These are phyloP conservation scores for Ctenicera cuprea DNA, from an alignment of 2,888 invertebrate species.

Conservation along the genomic window DNA sequence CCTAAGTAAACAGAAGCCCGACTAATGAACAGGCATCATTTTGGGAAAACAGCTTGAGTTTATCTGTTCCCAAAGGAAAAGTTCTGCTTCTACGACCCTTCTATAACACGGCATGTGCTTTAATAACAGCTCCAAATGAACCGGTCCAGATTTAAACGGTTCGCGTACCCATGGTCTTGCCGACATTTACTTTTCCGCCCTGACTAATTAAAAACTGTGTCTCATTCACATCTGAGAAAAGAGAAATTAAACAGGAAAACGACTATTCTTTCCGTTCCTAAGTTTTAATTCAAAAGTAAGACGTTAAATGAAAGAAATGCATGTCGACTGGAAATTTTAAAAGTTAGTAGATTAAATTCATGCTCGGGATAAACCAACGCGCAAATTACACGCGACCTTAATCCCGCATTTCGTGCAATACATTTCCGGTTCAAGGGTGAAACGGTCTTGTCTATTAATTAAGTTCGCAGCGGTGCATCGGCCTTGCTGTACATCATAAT, in stretches of 20 bases:
- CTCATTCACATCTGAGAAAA: slow-evolving; percentile 9
- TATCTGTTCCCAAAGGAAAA: slow-evolving; percentile 39
- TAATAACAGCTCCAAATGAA: slow-evolving; percentile 34
- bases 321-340: too few relatives aligned
- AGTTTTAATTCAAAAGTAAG: too few relatives aligned
- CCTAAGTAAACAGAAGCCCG: slow-evolving; percentile 27
- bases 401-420: neutral
- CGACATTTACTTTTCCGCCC: slow-evolving; percentile 11
- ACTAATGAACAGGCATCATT: slow-evolving; percentile 35
- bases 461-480: slow-evolving; percentile 29
- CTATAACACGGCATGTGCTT: slow-evolving; percentile 16
- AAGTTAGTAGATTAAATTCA: too few relatives aligned
- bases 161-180: neutral
- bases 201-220: slow-evolving; percentile 18
- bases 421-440: slow-evolving; percentile 21
- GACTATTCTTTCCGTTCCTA: too few relatives aligned
- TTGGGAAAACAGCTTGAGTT: slow-evolving; percentile 40
- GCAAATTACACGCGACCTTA: slow-evolving; percentile 1
- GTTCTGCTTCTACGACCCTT: slow-evolving; percentile 27
- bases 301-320: too few relatives aligned
- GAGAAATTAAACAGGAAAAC: slow-evolving; percentile 5
- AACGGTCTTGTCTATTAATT: slow-evolving; percentile 21
- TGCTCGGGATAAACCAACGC: neutral
- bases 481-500: slow-evolving; percentile 20
- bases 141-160: slow-evolving; percentile 29